Base-by-base conservation (phyloP, 1,140 invertebrate genomes). In the Drosophila busckii region DNA sequence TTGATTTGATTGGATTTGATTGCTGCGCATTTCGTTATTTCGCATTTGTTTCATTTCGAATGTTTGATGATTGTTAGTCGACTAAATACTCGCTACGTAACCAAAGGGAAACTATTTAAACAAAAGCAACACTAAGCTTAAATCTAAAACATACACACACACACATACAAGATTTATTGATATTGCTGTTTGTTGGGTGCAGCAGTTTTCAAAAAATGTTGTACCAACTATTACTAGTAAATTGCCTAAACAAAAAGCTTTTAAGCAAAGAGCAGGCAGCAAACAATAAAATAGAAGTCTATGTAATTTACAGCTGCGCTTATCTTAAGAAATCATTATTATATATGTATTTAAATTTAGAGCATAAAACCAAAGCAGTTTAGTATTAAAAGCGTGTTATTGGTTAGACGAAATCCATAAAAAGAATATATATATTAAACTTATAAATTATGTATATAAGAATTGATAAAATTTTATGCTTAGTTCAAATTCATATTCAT, bases 201-300 rank as follows among this genome's bases (percentile, higher is more conserved):
- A 4, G 20, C 7, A 16, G 2, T 49, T 13, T n/a, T 42, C 68
- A 71, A 44, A 70, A 66, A 71, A 70, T 65, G 67, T 60, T 54
- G 23, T 65, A 60, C 29, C 17, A 53, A 53, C 23, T 53, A 53
- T 29, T 9, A 42, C 15, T n/a, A 35, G 8, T 19, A 35, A 8
- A 34, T 25, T 23, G 25, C 31, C 56, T 52, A 55, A 54, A 41
- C 38, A 62, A 73, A 73, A 62, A 55, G 50, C 61, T 46, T 71
- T 71, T 48, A 73, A 63, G 69, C 58, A 54, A 26, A 40, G 31
- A 45, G 64, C 44, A 29, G 32, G 49, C 48, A 31, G 20, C 61
- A 55, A 41, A 69, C 6, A 28, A 38, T 17, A 8, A 42, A 67
- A 54, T 48, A 64, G 22, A 44, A 16, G n/a, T n/a, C n/a, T 20